Evolutionary conservation across 2,888 invertebrate species (phyloP), one percentile per base, ranked within the genome.

Genomic region (Acheta domesticus): DNA sequence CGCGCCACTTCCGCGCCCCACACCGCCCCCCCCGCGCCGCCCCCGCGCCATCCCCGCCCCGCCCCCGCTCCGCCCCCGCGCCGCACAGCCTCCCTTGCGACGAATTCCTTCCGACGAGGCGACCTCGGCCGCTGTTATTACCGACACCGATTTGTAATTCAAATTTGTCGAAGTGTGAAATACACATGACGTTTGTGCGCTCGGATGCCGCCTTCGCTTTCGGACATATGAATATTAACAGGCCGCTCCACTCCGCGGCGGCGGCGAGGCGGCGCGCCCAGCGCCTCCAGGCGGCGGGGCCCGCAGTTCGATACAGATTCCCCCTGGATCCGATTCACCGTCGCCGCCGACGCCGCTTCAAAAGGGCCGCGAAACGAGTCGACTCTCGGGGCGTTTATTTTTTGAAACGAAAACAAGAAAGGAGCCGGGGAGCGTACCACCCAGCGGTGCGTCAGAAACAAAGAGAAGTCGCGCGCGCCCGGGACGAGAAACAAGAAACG

Each of bases 111-210:
- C 36, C 36, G 36, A 36, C 36, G 36, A 36, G 8, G 36, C 36
- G 36, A 36, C 36, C 62, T 19, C 62, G 16, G 62, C n/a, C 62
- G 62, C 62, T 62, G 62, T 62, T 62, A 62, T 62, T 62, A 62
- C 62, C 62, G 62, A 62, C 14, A 62, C 62, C 62, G 14, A 62
- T 62, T 62, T 62, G 62, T 62, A 62, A 62, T 62, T 62, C 62
- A 62, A 62, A 62, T 62, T 62, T 62, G 62, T 62, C 62, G 62
- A 62, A 62, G 62, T 62, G 62, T 62, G 62, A 62, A 62, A 62
- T 62, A 62, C 62, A 62, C 62, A 62, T 62, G 62, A 62, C 62
- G 62, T 62, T 62, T 62, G 16, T 62, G n/a, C 62, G 62, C n/a
- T n/a, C 16, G 4, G 62, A 62, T 62, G 62, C 62, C 62, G 62